A percentile compares a stretch with the other conserved stretches of the same genome.
Conservation (phyloP, 2,113 vertebrate species). For the Cichladusa arquata region DNA sequence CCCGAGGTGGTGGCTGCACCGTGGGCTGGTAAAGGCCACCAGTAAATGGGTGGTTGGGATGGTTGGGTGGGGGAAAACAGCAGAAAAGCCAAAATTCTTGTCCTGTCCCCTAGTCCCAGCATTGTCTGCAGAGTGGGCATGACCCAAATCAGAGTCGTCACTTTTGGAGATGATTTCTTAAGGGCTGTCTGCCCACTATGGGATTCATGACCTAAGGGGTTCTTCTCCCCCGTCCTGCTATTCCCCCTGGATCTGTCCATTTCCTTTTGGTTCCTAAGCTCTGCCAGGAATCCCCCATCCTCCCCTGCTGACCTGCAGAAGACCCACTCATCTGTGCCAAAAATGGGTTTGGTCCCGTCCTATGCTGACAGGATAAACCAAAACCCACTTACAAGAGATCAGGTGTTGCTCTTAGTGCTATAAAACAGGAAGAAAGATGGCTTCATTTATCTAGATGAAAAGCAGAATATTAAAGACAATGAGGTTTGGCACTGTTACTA, state of each 20-base stretch:
- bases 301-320: background rate
- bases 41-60: background rate
- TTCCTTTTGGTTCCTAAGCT: background rate
- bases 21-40: background rate
- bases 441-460: background rate
- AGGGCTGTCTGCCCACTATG: rapidly evolving
- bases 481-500: background rate
- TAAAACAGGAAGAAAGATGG: background rate
- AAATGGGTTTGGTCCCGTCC: background rate
- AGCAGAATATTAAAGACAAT: background rate
- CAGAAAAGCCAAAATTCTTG: background rate
- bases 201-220: background rate
- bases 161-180: background rate
- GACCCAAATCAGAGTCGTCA: rapidly evolving
- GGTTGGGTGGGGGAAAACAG: rapidly evolving
- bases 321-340: background rate
- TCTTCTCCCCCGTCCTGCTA: background rate
- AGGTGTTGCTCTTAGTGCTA: background rate
- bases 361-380: background rate
- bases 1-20: rapidly evolving
- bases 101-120: rapidly evolving
- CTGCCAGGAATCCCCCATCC: background rate
- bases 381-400: background rate
- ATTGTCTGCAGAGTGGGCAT: rapidly evolving
- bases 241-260: rapidly evolving